Conservation (phyloP, 2,113 vertebrate genomes). For the Lucifuga dentata region DNA sequence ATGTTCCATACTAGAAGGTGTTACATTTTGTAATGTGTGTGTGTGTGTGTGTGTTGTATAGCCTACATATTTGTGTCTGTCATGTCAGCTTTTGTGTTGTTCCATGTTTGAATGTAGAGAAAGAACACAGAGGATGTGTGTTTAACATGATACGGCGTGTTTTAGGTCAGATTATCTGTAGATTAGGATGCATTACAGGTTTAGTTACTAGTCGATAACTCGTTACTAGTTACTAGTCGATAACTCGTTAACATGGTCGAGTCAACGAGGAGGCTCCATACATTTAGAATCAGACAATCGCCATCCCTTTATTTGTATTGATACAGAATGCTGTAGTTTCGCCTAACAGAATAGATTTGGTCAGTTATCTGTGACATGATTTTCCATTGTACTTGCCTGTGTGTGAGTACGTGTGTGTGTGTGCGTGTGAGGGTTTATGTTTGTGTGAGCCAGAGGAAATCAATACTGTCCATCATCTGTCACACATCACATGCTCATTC, state of each 20-base stretch:
- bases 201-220: slow-evolving; percentile 13
- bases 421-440: not conserved
- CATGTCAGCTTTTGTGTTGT: not conserved
- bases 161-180: slow-evolving; percentile 24
- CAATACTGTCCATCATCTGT: slow-evolving; percentile 72
- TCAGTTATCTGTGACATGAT: too few species aligned
- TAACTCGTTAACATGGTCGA: not conserved
- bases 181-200: slow-evolving; percentile 26
- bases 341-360: not conserved
- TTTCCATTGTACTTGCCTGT: not conserved
- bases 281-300: slow-evolving; percentile 20
- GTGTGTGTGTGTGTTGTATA: slow-evolving; percentile 24
- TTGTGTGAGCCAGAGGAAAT: slow-evolving; percentile 45
- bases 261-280: slow-evolving; percentile 7
- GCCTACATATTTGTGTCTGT: slow-evolving; percentile 16
- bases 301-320: not conserved
- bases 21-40: slow-evolving; percentile 30
- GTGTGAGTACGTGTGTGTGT: slow-evolving; percentile 2
- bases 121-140: not conserved
- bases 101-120: slow-evolving; percentile 12
- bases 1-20: slow-evolving; percentile 7
- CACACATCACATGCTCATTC: slow-evolving; percentile 67
- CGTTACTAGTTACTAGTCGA: slow-evolving; percentile 22
- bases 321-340: not conserved
- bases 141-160: slow-evolving; percentile 9